Conservation (phyloP, 2,113 vertebrate species). For the Gambusia holbrooki region DNA sequence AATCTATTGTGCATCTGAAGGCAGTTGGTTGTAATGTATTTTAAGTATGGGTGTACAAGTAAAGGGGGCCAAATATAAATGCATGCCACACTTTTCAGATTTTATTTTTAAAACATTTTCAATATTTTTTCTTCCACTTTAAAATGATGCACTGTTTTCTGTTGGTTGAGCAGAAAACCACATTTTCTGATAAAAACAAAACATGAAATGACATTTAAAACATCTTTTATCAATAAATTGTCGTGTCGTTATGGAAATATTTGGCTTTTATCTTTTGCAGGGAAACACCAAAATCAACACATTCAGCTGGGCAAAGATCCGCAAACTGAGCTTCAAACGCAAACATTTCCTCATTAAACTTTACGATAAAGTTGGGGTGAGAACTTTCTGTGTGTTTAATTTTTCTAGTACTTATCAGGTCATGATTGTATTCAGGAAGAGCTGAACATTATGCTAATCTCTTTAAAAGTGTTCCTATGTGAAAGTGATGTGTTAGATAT, state of each 20-base stretch:
- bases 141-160: neutral
- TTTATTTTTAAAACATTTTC: too few relatives aligned
- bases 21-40: too few relatives aligned
- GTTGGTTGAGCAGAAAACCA: neutral
- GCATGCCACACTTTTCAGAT: too few relatives aligned
- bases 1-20: too few relatives aligned
- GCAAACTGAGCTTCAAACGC: conserved; percentile 97
- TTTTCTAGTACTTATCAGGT: neutral
- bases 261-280: conserved; percentile 70
- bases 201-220: neutral
- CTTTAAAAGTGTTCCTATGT: too few relatives aligned
- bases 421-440: too few relatives aligned
- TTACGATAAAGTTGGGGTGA: conserved; percentile 89
- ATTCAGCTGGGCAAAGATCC: conserved; percentile 97
- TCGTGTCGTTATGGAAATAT: neutral
- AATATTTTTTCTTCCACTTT: neutral
- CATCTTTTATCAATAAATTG: neutral
- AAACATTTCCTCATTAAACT: conserved; percentile 97
- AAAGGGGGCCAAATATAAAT: too few relatives aligned
- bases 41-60: too few relatives aligned
- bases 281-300: conserved; percentile 98
- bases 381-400: conserved; percentile 23
- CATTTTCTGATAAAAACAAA: too few relatives aligned
- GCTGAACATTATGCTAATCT: too few relatives aligned
- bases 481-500: too few relatives aligned